These are phyloP conservation scores for Eulemur albifrons DNA, from an alignment of 2,797 vertebrate genomes.

Conservation along the genomic window DNA sequence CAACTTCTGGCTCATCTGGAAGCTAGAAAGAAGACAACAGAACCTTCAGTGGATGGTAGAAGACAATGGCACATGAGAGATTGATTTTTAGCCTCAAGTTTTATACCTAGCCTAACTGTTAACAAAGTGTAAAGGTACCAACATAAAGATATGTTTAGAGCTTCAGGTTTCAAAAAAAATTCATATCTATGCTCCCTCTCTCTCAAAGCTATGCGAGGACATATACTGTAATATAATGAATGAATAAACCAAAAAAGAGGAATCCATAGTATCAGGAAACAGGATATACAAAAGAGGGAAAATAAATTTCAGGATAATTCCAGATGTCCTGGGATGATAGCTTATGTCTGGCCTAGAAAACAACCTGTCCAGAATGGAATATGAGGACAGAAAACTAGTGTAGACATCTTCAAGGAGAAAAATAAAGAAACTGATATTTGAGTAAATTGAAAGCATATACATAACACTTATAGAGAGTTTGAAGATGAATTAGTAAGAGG, in stretches of 20 bases:
- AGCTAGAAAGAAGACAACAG: not conserved
- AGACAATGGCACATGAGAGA: not conserved
- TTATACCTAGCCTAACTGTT: not conserved
- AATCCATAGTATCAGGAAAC: not conserved
- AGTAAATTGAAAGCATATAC: not conserved
- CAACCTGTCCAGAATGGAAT: not conserved
- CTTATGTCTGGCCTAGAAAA: not conserved
- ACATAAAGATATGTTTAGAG: not conserved
- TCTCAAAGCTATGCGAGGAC: not conserved
- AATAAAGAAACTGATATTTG: not conserved
- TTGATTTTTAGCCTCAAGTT: not conserved
- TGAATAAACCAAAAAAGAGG: not conserved
- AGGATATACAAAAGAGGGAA: not conserved
- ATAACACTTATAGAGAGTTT: not conserved
- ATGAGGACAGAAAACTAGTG: not conserved
- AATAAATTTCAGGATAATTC: not conserved
- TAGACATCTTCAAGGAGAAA: not conserved
- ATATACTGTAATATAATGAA: not conserved
- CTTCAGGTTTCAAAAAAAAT: not conserved
- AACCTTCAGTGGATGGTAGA: not conserved
- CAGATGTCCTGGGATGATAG: not conserved
- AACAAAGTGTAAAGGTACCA: not conserved
- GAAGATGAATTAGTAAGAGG: not conserved
- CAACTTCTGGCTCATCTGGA: not conserved
- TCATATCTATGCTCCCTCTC: not conserved